Percentiles rank a stretch among this genome's conserved stretches.
phyloP scores from a whole-genome alignment of 2,797 vertebrate species.

The Takifugu rubripes region DNA sequence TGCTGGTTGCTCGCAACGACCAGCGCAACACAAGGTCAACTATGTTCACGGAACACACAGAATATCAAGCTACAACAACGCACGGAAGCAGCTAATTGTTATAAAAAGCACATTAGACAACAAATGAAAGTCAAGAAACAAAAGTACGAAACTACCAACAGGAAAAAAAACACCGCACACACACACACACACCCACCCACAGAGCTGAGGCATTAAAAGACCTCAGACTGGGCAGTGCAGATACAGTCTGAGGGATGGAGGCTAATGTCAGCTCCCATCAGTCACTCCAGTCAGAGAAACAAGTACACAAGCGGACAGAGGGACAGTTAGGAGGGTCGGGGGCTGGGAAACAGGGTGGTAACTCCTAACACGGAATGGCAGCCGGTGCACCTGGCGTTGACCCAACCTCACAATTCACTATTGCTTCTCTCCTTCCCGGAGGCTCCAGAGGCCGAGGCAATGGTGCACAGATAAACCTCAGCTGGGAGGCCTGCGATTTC shows the following conservation, averaged over 20 bases:
- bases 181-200: neutral
- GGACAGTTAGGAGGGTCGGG: slow-evolving; percentile 45
- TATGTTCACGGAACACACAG: too few relatives aligned
- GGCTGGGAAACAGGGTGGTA: slow-evolving; percentile 37
- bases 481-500: slow-evolving; percentile 26
- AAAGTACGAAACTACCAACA: too few relatives aligned
- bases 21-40: too few relatives aligned
- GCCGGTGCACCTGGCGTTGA: slow-evolving; percentile 72
- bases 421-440: slow-evolving; percentile 58
- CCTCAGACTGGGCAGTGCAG: slow-evolving; percentile 48
- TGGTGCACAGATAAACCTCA: slow-evolving; percentile 9
- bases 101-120: too few relatives aligned
- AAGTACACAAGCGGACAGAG: slow-evolving; percentile 56
- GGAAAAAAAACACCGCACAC: neutral
- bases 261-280: slow-evolving; percentile 68
- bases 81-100: too few relatives aligned
- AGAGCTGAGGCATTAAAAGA: slow-evolving; percentile 24
- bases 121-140: too few relatives aligned
- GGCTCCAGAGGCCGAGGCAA: slow-evolving; percentile 29
- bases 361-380: slow-evolving; percentile 68
- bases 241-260: slow-evolving; percentile 59
- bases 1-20: too few relatives aligned
- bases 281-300: slow-evolving; percentile 52
- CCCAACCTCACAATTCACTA: slow-evolving; percentile 62
- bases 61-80: too few relatives aligned